Evolutionary conservation across 2,797 vertebrate species (phyloP).

Genomic region (Mus caroli): DNA sequence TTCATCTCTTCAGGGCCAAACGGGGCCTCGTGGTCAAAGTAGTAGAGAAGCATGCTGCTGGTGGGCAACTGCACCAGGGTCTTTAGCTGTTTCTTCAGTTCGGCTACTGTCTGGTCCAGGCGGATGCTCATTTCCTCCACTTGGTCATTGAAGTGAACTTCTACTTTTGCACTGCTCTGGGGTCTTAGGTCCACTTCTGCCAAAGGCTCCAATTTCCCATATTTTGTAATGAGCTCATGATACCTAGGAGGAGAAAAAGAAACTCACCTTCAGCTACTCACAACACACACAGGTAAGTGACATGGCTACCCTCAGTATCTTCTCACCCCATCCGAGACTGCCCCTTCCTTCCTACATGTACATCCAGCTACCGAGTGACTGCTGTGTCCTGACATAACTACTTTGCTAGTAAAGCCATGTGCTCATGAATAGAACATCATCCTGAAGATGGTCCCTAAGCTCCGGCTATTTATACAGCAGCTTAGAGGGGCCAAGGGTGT

Average conservation of each 20-base stretch:
- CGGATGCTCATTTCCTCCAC: constrained; percentile 94
- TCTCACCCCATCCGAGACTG: background rate
- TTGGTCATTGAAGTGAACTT: constrained; percentile 94
- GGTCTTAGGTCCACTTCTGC: constrained; percentile 97
- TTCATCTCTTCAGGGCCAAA: constrained; percentile 96
- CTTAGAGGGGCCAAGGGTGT: background rate
- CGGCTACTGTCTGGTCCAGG: constrained; percentile 96
- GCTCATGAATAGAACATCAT: background rate
- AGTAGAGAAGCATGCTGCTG: constrained; percentile 95
- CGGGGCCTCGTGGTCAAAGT: constrained; percentile 94
- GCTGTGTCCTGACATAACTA: background rate
- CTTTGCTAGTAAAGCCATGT: background rate
- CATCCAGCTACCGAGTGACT: background rate
- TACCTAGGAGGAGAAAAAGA: constrained; percentile 90
- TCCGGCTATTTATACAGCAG: background rate
- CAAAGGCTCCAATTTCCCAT: constrained; percentile 95
- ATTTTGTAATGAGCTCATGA: constrained; percentile 94
- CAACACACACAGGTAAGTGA: background rate
- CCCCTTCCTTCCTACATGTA: background rate
- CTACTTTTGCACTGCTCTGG: constrained; percentile 92
- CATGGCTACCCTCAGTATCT: background rate
- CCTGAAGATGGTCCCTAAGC: background rate
- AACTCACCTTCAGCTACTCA: background rate
- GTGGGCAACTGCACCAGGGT: constrained; percentile 93
- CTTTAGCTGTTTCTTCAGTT: constrained; percentile 95